A percentile compares a stretch with the other conserved stretches of the same genome.
These are phyloP conservation scores for Branchinecta lindahli DNA, from an alignment of 1,140 invertebrate genomes.

Conservation along the genomic window DNA sequence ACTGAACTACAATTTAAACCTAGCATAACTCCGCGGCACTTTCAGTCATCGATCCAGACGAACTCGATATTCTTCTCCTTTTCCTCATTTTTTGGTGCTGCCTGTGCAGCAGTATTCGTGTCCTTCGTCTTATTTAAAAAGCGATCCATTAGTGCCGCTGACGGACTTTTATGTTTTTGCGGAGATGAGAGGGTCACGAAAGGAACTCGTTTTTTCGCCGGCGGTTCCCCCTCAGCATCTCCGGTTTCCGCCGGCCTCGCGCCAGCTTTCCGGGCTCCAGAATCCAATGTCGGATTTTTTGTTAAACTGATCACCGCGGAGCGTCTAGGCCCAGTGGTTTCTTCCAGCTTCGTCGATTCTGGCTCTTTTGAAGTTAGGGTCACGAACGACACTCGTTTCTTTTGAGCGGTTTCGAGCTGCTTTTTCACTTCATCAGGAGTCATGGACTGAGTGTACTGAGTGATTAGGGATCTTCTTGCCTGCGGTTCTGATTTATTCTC, in stretches of 20 bases:
- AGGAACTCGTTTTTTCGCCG: not conserved
- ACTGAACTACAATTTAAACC: too few relatives aligned
- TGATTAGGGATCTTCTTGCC: not conserved
- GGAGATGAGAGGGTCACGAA: conserved; percentile 4
- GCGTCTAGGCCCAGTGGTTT: not conserved
- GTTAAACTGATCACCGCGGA: not conserved
- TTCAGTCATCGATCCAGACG: too few relatives aligned
- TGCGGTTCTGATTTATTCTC: not conserved
- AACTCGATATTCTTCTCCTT: too few relatives aligned
- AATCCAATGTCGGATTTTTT: not conserved
- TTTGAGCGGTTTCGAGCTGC: not conserved
- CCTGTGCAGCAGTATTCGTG: too few relatives aligned
- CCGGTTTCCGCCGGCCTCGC: not conserved
- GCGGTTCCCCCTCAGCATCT: not conserved
- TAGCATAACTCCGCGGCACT: too few relatives aligned
- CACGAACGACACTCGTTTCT: not conserved
- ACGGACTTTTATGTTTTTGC: not conserved
- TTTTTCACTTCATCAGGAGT: not conserved
- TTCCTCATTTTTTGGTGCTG: too few relatives aligned
- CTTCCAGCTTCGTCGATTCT: too few relatives aligned
- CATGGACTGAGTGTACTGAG: not conserved
- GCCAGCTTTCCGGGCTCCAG: not conserved
- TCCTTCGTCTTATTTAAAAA: too few relatives aligned
- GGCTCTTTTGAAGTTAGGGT: not conserved
- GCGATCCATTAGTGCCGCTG: not conserved